Evolutionary conservation across 2,888 invertebrate genomes (phyloP), one percentile per base, ranked within the genome.

Genomic region (Helleia helle): DNA sequence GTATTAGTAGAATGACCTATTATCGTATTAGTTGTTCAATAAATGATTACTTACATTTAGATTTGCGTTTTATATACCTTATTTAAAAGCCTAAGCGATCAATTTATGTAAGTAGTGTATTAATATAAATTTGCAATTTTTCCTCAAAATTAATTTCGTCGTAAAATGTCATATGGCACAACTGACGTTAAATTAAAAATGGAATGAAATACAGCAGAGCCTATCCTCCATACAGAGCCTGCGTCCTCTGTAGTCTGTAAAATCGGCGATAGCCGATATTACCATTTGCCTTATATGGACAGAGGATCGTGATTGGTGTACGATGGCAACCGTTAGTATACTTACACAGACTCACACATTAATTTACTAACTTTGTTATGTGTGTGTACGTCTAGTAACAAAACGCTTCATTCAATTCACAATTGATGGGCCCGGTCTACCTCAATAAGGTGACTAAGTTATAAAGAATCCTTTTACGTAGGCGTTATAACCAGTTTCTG

Each of bases 241-340:
- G 18, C 42, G 41, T 49, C 49, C 72, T 76, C 75, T 84, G 80
- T 83, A 73, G 81, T 80, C 76, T 73, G 63, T 57, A 59, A n/a
- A n/a, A n/a, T n/a, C 62, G 22, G 64, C 70, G 71, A 86, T 85
- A 86, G 87, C 85, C 88, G 87, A 87, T 87, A 87, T 90, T 89
- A 89, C 92, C 92, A 89, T n/a, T n/a, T n/a, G n/a, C n/a, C n/a
- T n/a, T 91, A 91, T 91, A 91, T 90, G 91, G 92, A 88, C 90
- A 91, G 91, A 89, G 87, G 62, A 57, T 67, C 76, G 71, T 83
- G 86, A 92, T 92, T 92, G 92, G 91, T 81, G 50, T 63, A 79
- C 68, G 56, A 56, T 51, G 56, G 59, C 75, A 77, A 84, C 87
- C 84, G 84, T 85, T 75, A 67, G 72, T 72, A 74, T 77, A 64